Conservation (phyloP, 2,797 vertebrate species). For the Orestias chungarensis region DNA sequence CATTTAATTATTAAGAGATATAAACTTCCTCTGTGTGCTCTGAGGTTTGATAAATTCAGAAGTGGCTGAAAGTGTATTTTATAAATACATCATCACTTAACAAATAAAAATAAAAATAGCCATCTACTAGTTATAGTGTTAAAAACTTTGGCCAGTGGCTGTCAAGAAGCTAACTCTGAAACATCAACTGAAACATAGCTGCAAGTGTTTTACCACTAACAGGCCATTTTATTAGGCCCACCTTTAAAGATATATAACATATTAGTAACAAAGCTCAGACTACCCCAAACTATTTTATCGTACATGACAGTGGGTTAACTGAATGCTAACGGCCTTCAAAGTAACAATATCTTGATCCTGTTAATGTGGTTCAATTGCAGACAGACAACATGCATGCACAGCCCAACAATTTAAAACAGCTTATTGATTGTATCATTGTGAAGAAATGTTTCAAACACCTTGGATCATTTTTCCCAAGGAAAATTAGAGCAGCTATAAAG, state of each 20-base stretch:
- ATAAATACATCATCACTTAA: conserved; percentile 37
- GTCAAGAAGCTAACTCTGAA: conserved; percentile 27
- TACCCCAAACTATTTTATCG: background rate
- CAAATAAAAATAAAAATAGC: conserved; percentile 46
- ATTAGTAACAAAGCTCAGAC: background rate
- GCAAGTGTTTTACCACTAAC: conserved; percentile 42
- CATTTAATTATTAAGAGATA: conserved; percentile 59
- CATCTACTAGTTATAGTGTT: conserved; percentile 41
- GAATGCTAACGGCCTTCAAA: background rate
- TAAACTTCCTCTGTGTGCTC: conserved; percentile 21
- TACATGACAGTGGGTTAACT: background rate
- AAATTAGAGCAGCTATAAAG: background rate
- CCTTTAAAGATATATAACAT: background rate
- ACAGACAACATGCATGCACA: background rate
- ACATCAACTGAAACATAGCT: conserved; percentile 35
- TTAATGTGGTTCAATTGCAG: background rate
- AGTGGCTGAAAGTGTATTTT: conserved; percentile 34
- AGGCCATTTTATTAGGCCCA: background rate
- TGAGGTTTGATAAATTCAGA: conserved; percentile 46
- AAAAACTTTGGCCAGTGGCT: conserved; percentile 35
- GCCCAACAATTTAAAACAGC: background rate
- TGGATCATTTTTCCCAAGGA: background rate
- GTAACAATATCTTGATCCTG: background rate
- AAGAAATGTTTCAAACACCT: background rate
- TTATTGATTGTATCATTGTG: background rate